These are phyloP conservation scores for Pelobates cultripes DNA, from an alignment of 2,797 vertebrate genomes.

Conservation along the genomic window DNA sequence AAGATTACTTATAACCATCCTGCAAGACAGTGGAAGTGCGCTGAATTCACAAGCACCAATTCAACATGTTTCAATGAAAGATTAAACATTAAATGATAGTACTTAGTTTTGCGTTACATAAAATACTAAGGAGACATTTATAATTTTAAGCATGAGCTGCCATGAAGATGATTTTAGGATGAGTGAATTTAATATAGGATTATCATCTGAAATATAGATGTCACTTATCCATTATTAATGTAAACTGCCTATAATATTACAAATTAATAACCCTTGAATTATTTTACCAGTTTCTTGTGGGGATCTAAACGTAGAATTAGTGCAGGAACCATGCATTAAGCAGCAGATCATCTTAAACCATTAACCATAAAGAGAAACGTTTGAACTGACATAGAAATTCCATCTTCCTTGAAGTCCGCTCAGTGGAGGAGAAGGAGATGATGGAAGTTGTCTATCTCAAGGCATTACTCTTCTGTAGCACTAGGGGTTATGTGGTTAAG, in stretches of 20 bases:
- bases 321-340: background rate
- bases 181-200: conserved; percentile 47
- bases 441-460: too few relatives aligned
- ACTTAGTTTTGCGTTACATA: conserved; percentile 48
- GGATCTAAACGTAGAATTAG: background rate
- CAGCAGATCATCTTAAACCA: conserved; percentile 2
- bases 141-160: conserved; percentile 44
- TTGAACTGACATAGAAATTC: conserved; percentile 2
- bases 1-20: background rate
- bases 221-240: conserved; percentile 47
- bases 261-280: conserved; percentile 45
- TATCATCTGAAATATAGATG: conserved; percentile 50
- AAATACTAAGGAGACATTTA: conserved; percentile 44
- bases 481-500: too few relatives aligned
- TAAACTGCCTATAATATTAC: conserved; percentile 43
- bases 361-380: background rate
- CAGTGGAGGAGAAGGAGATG: too few relatives aligned
- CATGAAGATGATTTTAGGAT: conserved; percentile 46
- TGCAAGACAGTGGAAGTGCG: background rate
- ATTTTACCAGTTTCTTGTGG: conserved; percentile 22
- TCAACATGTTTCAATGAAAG: conserved; percentile 38
- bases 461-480: too few relatives aligned
- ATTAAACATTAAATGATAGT: conserved; percentile 46
- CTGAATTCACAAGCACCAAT: conserved; percentile 36
- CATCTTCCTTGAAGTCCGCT: too few relatives aligned